Evolutionary conservation across 2,113 vertebrate species (phyloP).

Genomic region (Ameiurus melas): DNA sequence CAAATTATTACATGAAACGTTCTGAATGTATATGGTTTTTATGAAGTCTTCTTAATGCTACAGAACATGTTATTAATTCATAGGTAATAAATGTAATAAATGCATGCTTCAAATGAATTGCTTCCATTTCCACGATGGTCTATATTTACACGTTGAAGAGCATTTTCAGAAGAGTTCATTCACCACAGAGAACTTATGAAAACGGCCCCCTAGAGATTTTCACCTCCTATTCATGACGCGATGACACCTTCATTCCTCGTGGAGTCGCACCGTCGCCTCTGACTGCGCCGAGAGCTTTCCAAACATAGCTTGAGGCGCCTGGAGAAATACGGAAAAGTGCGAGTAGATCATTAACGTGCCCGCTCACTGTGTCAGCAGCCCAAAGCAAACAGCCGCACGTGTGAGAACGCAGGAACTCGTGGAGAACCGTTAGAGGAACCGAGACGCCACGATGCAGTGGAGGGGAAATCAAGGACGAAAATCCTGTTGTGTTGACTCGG

Average conservation of each 20-base stretch:
- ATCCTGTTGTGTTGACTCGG: not conserved
- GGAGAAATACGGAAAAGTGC: slow-evolving; percentile 36
- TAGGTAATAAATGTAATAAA: not conserved
- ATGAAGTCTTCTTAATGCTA: not conserved
- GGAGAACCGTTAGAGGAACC: not conserved
- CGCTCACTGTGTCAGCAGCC: slow-evolving; percentile 1
- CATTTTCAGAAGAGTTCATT: not conserved
- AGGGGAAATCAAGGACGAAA: not conserved
- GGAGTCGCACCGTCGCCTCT: not conserved
- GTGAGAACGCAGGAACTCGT: not conserved
- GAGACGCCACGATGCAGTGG: not conserved
- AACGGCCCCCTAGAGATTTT: not conserved
- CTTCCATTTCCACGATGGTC: not conserved
- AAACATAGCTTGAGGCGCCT: slow-evolving; percentile 8
- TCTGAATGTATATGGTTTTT: not conserved
- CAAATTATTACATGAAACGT: no score
- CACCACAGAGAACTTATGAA: not conserved
- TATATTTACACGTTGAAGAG: not conserved
- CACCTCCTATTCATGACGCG: not conserved
- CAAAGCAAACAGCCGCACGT: slow-evolving; percentile 3
- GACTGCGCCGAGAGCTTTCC: slow-evolving; percentile 2
- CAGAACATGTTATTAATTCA: not conserved
- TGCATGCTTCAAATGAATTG: no score
- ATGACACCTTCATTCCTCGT: not conserved
- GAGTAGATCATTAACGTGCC: slow-evolving; percentile 38